A percentile compares a stretch with the other conserved stretches of the same genome.
phyloP scores from a whole-genome alignment of 2,113 vertebrate genomes.

The Nothoprocta pentlandii region DNA sequence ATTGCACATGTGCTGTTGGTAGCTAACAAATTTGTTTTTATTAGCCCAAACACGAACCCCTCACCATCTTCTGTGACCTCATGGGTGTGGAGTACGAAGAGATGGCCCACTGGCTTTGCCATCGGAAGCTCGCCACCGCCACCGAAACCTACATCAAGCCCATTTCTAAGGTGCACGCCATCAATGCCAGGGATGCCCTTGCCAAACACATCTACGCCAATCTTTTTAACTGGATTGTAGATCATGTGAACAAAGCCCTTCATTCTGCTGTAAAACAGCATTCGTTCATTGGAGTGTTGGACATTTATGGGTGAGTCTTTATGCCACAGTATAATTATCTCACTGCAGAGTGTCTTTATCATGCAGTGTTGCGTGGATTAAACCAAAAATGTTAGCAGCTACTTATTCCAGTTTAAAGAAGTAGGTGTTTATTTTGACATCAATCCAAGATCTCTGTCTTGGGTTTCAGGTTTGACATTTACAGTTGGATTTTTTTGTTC shows the following conservation, averaged over 20 bases:
- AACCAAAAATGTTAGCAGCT: not conserved
- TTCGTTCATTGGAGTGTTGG: constrained; percentile 97
- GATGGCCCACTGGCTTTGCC: constrained; percentile 98
- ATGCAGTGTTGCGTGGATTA: not conserved
- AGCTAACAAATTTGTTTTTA: not conserved
- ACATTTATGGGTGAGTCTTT: constrained; percentile 93
- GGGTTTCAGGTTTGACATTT: not conserved
- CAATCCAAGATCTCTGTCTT: not conserved
- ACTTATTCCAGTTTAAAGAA: constrained; percentile 19
- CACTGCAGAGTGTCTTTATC: not conserved
- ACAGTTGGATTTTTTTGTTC: constrained; percentile 15
- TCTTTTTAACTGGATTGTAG: constrained; percentile 98
- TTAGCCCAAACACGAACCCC: constrained; percentile 91
- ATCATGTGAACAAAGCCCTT: constrained; percentile 94
- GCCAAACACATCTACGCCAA: constrained; percentile 98
- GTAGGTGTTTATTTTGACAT: constrained; percentile 43
- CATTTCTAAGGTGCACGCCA: constrained; percentile 91
- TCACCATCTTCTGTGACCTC: constrained; percentile 92
- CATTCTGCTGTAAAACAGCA: constrained; percentile 91
- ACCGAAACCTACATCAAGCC: constrained; percentile 96
- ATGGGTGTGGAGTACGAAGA: constrained; percentile 95
- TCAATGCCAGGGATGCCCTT: constrained; percentile 94
- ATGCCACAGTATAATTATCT: not conserved
- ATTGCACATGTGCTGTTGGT: not conserved
- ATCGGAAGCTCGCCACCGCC: constrained; percentile 93